Percentiles rank a stretch among this genome's conserved stretches.
Conservation (phyloP, 1,140 invertebrate genomes). For the Polypedilum pembai region DNA sequence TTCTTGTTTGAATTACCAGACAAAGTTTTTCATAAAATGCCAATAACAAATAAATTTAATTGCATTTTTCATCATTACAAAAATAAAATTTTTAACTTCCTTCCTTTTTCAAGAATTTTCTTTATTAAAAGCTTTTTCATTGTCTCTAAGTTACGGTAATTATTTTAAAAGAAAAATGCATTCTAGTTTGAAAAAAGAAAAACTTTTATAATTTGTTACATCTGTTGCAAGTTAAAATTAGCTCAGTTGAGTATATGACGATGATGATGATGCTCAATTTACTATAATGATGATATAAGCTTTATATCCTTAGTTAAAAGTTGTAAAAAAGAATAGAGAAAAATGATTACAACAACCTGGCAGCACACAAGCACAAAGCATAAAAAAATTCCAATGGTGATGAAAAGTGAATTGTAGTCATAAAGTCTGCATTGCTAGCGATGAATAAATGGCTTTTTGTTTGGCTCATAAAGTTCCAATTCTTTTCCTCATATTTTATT, state of each 20-base stretch:
- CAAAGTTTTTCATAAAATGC: too few species aligned
- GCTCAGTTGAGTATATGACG: background rate
- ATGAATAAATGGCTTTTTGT: constrained; percentile 18
- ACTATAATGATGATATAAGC: too few species aligned
- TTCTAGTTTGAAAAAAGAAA: too few species aligned
- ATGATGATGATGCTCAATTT: background rate
- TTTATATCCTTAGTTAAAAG: too few species aligned
- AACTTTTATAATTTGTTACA: background rate
- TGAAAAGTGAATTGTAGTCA: background rate
- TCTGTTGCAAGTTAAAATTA: background rate
- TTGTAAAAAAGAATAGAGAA: background rate
- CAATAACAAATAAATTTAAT: too few species aligned
- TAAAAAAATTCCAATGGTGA: background rate
- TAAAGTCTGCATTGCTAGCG: background rate
- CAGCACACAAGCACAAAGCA: background rate
- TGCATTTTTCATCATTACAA: too few species aligned
- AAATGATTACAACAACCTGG: background rate
- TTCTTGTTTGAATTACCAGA: too few species aligned
- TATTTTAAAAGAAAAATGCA: too few species aligned
- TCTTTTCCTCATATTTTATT: background rate
- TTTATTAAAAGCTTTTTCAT: too few species aligned
- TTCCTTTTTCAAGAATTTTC: too few species aligned
- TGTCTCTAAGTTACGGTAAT: too few species aligned
- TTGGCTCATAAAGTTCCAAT: constrained; percentile 5
- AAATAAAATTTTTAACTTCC: too few species aligned